Conservation (phyloP, 2,113 vertebrate species). For the Tychaedon coryphoeus region DNA sequence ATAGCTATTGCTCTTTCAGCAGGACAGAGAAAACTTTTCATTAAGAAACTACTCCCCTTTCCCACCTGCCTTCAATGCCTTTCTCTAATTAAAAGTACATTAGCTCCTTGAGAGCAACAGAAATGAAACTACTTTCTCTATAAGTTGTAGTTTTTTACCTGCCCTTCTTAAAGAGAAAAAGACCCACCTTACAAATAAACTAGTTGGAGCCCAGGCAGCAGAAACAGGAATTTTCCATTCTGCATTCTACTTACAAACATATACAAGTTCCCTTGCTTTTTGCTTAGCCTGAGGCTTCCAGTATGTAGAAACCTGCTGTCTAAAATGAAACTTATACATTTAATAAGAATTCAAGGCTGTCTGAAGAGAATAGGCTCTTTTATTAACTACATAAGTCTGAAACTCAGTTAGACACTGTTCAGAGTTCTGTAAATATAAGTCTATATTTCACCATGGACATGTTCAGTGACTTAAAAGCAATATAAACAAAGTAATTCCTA, state of each 20-base stretch:
- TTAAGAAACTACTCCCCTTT: not conserved
- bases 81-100: not conserved
- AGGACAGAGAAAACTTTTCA: not conserved
- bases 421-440: slow-evolving; percentile 28
- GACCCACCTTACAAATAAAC: not conserved
- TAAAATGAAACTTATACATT: slow-evolving; percentile 42
- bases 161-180: not conserved
- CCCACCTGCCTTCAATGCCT: not conserved
- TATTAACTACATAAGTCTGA: slow-evolving; percentile 64
- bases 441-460: slow-evolving; percentile 27
- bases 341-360: slow-evolving; percentile 49
- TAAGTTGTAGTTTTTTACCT: not conserved
- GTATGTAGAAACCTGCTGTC: slow-evolving; percentile 19
- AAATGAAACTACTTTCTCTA: not conserved
- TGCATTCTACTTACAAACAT: not conserved
- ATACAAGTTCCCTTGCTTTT: not conserved
- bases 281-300: slow-evolving; percentile 13
- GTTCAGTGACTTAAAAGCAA: slow-evolving; percentile 36
- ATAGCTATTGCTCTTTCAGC: not conserved
- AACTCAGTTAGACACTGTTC: slow-evolving; percentile 43
- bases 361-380: slow-evolving; percentile 52
- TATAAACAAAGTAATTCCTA: slow-evolving; percentile 22
- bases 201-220: not conserved
- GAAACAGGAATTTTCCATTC: not conserved
- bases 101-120: not conserved